A percentile compares a stretch with the other conserved stretches of the same genome.
These are phyloP conservation scores for Piscicola geometra DNA, from an alignment of 2,888 invertebrate species.

Conservation along the genomic window DNA sequence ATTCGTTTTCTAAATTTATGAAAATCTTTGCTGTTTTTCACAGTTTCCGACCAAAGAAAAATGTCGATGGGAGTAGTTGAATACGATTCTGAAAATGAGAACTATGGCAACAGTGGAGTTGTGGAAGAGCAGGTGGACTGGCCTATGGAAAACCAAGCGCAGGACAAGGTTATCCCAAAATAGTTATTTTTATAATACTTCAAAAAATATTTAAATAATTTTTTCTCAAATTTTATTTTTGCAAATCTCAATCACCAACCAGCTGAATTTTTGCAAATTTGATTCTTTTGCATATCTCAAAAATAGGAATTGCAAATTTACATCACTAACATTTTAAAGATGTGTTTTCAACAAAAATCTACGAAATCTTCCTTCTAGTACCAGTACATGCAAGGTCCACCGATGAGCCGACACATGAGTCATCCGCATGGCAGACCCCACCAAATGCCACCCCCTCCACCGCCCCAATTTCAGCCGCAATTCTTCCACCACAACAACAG, in stretches of 20 bases:
- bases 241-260: too few relatives aligned
- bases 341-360: too few relatives aligned
- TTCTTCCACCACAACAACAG: slow-evolving; percentile 23
- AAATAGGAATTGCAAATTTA: too few relatives aligned
- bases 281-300: neutral
- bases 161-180: slow-evolving; percentile 8
- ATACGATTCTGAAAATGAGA: slow-evolving; percentile 32
- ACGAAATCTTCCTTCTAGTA: slow-evolving; percentile 14
- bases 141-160: slow-evolving; percentile 26
- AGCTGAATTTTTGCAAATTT: neutral
- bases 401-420: slow-evolving; percentile 18
- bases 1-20: too few relatives aligned
- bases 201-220: neutral
- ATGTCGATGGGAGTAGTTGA: slow-evolving; percentile 30
- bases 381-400: slow-evolving; percentile 4
- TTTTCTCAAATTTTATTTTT: too few relatives aligned
- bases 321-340: too few relatives aligned
- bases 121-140: slow-evolving; percentile 27
- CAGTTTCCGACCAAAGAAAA: too few relatives aligned
- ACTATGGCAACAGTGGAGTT: slow-evolving; percentile 25
- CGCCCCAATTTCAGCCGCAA: slow-evolving; percentile 28
- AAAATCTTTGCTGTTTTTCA: too few relatives aligned
- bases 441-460: slow-evolving; percentile 15
- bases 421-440: slow-evolving; percentile 6
- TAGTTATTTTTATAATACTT: neutral